Percentiles rank a stretch among this genome's conserved stretches.
phyloP scores from a whole-genome alignment of 2,113 vertebrate species.

The Pelobates fuscus region DNA sequence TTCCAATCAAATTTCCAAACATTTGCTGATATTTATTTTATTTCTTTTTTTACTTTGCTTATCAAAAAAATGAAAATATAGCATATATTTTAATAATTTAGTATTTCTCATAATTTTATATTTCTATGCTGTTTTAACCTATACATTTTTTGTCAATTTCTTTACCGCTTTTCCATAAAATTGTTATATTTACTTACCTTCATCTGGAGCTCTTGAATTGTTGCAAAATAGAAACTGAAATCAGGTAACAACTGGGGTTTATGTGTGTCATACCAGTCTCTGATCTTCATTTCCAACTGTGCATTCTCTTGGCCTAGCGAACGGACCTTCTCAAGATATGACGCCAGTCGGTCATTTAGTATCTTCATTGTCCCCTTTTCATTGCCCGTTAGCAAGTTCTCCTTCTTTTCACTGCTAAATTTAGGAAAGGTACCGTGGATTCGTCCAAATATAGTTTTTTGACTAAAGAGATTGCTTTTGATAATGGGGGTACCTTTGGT shows the following conservation, averaged over 20 bases:
- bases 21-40: no score
- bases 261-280: slow-evolving; percentile 55
- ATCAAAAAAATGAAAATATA: no score
- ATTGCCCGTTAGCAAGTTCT: slow-evolving; percentile 47
- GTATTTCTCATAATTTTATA: no score
- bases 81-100: no score
- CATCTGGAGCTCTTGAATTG: slow-evolving; percentile 66
- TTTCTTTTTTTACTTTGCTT: no score
- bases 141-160: no score
- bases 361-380: slow-evolving; percentile 74
- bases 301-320: slow-evolving; percentile 63
- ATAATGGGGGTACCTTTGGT: slow-evolving; percentile 47
- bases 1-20: no score
- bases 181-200: slow-evolving; percentile 60
- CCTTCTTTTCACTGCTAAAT: slow-evolving; percentile 45
- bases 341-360: slow-evolving; percentile 73
- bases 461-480: slow-evolving; percentile 7
- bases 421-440: slow-evolving; percentile 43
- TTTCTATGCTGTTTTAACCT: no score
- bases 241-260: slow-evolving; percentile 47
- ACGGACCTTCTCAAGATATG: slow-evolving; percentile 66
- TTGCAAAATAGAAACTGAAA: slow-evolving; percentile 58
- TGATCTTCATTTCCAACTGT: slow-evolving; percentile 68
- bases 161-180: no score
- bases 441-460: slow-evolving; percentile 39